Percentiles rank a stretch among this genome's conserved stretches.
Evolutionary conservation across 2,113 vertebrate species (phyloP).

Genomic region (Nanger granti): DNA sequence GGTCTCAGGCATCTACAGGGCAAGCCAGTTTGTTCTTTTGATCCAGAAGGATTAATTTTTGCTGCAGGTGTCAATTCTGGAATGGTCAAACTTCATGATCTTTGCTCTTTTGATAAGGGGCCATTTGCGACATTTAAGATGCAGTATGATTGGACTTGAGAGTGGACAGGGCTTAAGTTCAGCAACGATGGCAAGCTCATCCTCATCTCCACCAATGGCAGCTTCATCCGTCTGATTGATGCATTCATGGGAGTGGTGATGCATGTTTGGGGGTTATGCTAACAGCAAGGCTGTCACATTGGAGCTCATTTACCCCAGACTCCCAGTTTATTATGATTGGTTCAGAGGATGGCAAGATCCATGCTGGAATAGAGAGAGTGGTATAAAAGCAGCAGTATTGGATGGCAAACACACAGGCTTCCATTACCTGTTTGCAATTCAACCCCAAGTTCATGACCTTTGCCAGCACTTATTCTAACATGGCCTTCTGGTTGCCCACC

Average conservation of each 20-base stretch:
- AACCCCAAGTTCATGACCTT: conserved; percentile 99
- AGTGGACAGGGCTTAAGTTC: conserved; percentile 98
- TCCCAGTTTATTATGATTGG: conserved; percentile 99
- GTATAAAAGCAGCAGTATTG: conserved; percentile 96
- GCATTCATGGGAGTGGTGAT: conserved; percentile 95
- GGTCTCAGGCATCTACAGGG: conserved; percentile 98
- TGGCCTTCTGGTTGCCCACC: conserved; percentile 99
- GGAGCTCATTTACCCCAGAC: conserved; percentile 97
- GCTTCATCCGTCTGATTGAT: conserved; percentile 92
- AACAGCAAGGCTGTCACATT: conserved; percentile 95
- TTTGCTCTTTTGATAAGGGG: conserved; percentile 97
- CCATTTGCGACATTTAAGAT: conserved; percentile 98
- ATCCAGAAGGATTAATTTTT: conserved; percentile 98
- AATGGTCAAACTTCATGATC: conserved; percentile 98
- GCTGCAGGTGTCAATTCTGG: conserved; percentile 98
- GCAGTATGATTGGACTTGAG: conserved; percentile 94
- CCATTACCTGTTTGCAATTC: conserved; percentile 97
- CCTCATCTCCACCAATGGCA: conserved; percentile 94
- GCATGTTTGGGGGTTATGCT: conserved; percentile 97
- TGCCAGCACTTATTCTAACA: conserved; percentile 98
- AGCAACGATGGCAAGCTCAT: conserved; percentile 98
- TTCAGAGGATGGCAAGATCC: conserved; percentile 98
- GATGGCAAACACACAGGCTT: conserved; percentile 98
- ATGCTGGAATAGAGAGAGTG: conserved; percentile 97
- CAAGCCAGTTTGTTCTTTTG: conserved; percentile 97